Conservation (phyloP, 2,113 vertebrate species). For the Benitochromis conjunctus region DNA sequence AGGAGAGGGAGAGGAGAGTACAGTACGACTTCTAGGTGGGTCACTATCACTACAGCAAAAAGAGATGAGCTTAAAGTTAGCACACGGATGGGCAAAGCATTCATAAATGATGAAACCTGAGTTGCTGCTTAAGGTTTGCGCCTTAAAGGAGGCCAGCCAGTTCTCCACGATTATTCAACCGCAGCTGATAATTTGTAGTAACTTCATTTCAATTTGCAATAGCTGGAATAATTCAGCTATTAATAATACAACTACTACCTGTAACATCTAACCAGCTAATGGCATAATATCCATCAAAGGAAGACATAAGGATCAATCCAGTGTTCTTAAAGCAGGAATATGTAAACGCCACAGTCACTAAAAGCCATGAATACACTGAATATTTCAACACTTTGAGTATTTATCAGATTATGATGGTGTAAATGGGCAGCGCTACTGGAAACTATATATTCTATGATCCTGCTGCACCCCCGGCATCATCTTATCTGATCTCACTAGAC, state of each 20-base stretch:
- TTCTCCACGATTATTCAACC: not conserved
- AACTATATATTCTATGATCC: not conserved
- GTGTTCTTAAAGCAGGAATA: not conserved
- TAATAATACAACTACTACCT: not conserved
- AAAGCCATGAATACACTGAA: not conserved
- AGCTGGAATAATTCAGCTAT: rapidly evolving
- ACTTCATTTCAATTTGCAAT: not conserved
- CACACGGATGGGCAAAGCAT: not conserved
- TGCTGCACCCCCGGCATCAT: not conserved
- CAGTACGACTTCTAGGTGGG: constrained; percentile 12
- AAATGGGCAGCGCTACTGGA: not conserved
- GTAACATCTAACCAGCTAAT: not conserved
- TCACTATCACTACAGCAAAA: not conserved
- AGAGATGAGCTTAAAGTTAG: not conserved
- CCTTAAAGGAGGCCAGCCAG: not conserved
- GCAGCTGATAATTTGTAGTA: not conserved
- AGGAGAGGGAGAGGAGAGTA: not conserved
- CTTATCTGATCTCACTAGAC: not conserved
- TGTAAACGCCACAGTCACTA: not conserved
- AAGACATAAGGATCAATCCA: not conserved
- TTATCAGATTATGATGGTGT: not conserved
- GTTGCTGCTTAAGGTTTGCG: not conserved
- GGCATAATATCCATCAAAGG: rapidly evolving
- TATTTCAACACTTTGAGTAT: not conserved
- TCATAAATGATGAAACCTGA: not conserved